Evolutionary conservation across 2,797 vertebrate species (phyloP).

Genomic region (Prionace glauca): DNA sequence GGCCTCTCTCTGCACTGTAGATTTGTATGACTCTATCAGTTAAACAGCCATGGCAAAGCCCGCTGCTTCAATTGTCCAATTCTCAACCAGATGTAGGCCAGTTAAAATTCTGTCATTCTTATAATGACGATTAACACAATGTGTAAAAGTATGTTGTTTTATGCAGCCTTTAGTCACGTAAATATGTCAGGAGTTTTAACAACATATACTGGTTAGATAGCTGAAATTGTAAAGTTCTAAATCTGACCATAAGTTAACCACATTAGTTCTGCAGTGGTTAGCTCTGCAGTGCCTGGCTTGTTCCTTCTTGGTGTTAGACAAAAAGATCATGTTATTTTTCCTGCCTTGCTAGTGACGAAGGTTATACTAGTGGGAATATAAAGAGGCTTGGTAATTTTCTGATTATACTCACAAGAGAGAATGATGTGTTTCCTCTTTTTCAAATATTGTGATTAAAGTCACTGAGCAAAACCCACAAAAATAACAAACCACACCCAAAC

Average conservation of each 20-base stretch:
- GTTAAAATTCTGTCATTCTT: neutral
- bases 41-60: neutral
- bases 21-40: neutral
- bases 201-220: neutral
- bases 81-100: neutral
- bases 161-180: neutral
- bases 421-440: neutral
- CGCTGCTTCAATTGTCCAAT: neutral
- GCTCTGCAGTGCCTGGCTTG: no score
- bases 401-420: conserved; percentile 25
- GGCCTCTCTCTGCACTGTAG: no score
- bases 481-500: neutral
- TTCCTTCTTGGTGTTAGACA: neutral
- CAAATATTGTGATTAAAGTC: neutral
- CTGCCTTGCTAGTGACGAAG: neutral
- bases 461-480: neutral
- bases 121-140: neutral
- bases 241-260: neutral
- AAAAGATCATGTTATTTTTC: conserved; percentile 20
- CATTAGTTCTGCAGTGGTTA: neutral
- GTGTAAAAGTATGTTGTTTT: neutral
- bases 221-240: neutral
- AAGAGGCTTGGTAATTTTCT: neutral
- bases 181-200: neutral
- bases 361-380: conserved; percentile 11